These are phyloP conservation scores for Paramormyrops hopkinsi DNA, from an alignment of 2,797 vertebrate genomes.

Conservation along the genomic window DNA sequence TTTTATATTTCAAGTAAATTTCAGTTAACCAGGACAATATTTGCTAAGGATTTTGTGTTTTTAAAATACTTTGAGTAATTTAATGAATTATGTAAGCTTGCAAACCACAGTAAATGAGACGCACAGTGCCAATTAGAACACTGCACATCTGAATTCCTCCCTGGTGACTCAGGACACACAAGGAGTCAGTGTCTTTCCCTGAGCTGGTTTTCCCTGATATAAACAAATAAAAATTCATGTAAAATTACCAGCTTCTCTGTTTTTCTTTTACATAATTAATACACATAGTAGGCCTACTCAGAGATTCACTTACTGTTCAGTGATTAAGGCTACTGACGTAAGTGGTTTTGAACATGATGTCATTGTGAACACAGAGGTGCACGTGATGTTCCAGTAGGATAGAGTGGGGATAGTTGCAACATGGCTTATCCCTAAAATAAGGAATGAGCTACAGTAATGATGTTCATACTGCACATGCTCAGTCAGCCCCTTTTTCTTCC, in stretches of 20 bases:
- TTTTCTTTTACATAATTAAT: background rate
- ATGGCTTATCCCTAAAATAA: background rate
- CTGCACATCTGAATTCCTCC: background rate
- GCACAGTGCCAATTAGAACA: background rate
- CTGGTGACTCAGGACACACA: background rate
- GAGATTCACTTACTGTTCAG: background rate
- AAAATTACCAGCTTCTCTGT: background rate
- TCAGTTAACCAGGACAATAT: background rate
- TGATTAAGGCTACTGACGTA: background rate
- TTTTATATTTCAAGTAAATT: background rate
- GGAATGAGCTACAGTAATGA: no score
- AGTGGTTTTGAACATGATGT: background rate
- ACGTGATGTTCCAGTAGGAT: background rate
- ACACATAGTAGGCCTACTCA: background rate
- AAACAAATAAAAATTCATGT: background rate
- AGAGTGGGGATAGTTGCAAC: background rate
- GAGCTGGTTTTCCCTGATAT: background rate
- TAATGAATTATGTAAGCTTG: background rate
- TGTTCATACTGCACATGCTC: no score
- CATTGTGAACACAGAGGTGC: background rate
- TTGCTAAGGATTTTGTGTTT: background rate
- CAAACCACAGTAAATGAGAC: background rate
- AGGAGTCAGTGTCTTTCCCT: background rate
- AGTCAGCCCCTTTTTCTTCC: no score
- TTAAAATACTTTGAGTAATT: background rate